Evolutionary conservation across 2,888 invertebrate genomes (phyloP), one percentile per base, ranked within the genome.

Genomic region (Platycnemis pennipes): DNA sequence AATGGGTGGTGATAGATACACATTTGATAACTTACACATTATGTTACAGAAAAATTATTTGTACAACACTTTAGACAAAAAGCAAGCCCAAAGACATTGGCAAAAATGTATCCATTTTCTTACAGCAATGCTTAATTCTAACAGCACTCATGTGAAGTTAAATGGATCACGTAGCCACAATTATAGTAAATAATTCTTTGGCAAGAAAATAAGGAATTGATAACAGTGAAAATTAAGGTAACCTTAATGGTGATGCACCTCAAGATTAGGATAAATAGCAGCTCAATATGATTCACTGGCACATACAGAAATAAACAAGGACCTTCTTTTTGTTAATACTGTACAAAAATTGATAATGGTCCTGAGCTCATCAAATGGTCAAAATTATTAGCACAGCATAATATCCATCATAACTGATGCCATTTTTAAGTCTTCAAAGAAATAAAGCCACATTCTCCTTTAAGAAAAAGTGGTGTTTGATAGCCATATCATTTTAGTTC

Each of bases 21-120:
- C 49, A 44, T 63, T 63, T 91, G 91, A 91, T 91, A 91, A 91
- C 91, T 91, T 91, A 91, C 91, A 91, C 42, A 16, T 26, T 91
- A 91, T 91, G 63, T 91, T 91, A 91, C 91, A 91, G 44, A 91
- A 69, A 53, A 77, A 91, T 44, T 42, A 69, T 91, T 91, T 91
- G 91, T 91, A 91, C 91, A 91, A 63, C 91, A 91, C 77, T 91
- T 91, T 91, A 91, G 56, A 91, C 91, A 91, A 91, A 91, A 91
- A 91, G 91, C 91, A 69, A 91, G 91, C 91, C 91, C 91, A 91
- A 91, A 91, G 91, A 91, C 56, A 91, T 63, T 91, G 45, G 91
- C 91, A 87, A 87, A 45, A 87, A 87, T 45, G 87, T n/a, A 91
- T 69, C 37, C 91, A 45, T 89, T 45, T 44, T 53, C 44, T 26